phyloP scores from a whole-genome alignment of 2,797 vertebrate genomes.

The Coccyzus lansbergi region DNA sequence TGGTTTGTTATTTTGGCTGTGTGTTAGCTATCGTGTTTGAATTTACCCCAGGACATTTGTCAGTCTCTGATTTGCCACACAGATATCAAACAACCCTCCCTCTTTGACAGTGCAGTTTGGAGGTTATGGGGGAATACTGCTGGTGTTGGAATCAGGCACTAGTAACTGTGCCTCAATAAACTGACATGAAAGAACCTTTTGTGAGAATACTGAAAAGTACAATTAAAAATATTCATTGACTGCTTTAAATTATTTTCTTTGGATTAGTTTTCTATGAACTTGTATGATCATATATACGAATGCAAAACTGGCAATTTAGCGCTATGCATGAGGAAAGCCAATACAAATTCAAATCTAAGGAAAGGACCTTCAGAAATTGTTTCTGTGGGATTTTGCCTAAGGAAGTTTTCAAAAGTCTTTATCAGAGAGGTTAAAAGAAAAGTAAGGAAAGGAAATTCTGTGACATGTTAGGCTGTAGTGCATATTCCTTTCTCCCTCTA shows the following conservation, averaged over 20 bases:
- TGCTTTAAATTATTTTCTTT: background rate
- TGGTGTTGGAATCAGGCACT: too few species aligned
- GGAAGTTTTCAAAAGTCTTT: background rate
- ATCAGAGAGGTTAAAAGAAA: background rate
- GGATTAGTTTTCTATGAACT: background rate
- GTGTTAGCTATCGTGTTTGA: too few species aligned
- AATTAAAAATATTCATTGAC: background rate
- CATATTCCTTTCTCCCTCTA: constrained; percentile 21
- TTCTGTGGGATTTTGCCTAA: background rate
- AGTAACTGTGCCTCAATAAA: background rate
- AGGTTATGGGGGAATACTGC: too few species aligned
- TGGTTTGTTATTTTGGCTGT: too few species aligned
- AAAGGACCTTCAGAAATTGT: background rate
- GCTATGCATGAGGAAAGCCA: background rate
- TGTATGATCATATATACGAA: background rate
- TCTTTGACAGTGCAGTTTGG: too few species aligned
- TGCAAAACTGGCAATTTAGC: background rate
- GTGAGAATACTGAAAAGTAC: background rate
- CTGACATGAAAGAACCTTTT: background rate
- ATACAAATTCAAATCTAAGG: background rate
- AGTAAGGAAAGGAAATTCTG: background rate
- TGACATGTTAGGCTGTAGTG: background rate
- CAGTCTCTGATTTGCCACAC: too few species aligned
- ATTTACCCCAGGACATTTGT: too few species aligned
- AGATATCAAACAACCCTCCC: too few species aligned